Evolutionary conservation across 2,113 vertebrate genomes (phyloP).

Genomic region (Microcebus tavaratra): DNA sequence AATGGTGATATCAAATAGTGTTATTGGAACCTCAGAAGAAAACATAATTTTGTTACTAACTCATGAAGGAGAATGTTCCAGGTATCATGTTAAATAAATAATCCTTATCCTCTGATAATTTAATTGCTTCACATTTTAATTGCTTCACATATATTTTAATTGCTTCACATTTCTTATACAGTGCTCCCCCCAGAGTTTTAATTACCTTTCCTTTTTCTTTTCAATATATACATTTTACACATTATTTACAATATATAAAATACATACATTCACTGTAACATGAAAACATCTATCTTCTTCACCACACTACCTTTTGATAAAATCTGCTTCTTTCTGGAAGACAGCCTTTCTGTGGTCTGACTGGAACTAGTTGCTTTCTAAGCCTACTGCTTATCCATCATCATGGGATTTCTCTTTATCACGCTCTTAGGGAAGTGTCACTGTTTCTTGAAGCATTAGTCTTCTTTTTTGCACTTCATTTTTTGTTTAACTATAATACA

Average conservation of each 20-base stretch:
- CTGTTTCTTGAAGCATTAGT: not conserved
- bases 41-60: not conserved
- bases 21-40: not conserved
- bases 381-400: not conserved
- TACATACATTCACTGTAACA: not conserved
- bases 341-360: not conserved
- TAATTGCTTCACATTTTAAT: constrained; percentile 5
- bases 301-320: not conserved
- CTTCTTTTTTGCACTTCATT: not conserved
- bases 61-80: not conserved
- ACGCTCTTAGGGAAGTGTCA: not conserved
- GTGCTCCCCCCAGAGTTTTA: not conserved
- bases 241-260: not conserved
- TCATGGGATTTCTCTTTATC: not conserved
- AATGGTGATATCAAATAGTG: not conserved
- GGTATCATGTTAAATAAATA: not conserved
- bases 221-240: not conserved
- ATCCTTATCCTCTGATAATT: not conserved
- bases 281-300: not conserved
- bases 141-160: not conserved
- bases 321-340: not conserved
- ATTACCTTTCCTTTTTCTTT: not conserved
- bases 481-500: constrained; percentile 3
- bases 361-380: not conserved
- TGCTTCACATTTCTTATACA: not conserved